Evolutionary conservation across 2,888 invertebrate species (phyloP), one percentile per base, ranked within the genome.

Genomic region (Dasypogon diadema): DNA sequence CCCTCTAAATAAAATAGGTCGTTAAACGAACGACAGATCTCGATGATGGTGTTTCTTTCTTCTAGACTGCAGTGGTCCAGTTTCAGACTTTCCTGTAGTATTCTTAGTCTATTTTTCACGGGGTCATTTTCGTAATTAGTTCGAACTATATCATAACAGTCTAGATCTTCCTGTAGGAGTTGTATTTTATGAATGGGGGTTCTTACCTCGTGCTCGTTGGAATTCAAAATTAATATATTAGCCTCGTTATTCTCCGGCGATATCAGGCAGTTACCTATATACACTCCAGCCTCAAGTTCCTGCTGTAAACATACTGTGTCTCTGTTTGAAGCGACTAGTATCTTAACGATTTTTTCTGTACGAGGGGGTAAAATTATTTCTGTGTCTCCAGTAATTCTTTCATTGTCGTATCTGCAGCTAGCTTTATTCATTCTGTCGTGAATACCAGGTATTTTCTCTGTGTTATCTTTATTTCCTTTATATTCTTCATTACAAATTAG

Each of bases 1-100:
- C 26, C 58, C 8, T 58, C 58, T 14, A 58, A 22, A 12, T 22
- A 58, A 34, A 58, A 58, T 4, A 58, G 16, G 16, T 58, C 26
- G 16, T 58, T 58, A 16, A 14, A 58, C 8, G 30, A 22, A n/a
- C 30, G 58, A 4, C 58, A 58, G 14, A 58, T 26, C 1, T 58
- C 16, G 2, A 26, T 14, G 5, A 58, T 26, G 1, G 58, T n/a
- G 14, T 1, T 2, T 2, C 14, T 18, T 26, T 58, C 58, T 16
- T 58, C 26, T 2, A 16, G 8, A 58, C 30, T 58, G 30, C 58
- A 58, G 10, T 58, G 26, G 1, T 56, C 56, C n/a, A 56, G 14
- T 8, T 56, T 21, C 10, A 56, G 2, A 6, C 10, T 22, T 4
- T 56, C 2, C n/a, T 56, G 18, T 24, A 22, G 14, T 10, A 3